Conservation (phyloP, 2,113 vertebrate species). For the Channa argus region DNA sequence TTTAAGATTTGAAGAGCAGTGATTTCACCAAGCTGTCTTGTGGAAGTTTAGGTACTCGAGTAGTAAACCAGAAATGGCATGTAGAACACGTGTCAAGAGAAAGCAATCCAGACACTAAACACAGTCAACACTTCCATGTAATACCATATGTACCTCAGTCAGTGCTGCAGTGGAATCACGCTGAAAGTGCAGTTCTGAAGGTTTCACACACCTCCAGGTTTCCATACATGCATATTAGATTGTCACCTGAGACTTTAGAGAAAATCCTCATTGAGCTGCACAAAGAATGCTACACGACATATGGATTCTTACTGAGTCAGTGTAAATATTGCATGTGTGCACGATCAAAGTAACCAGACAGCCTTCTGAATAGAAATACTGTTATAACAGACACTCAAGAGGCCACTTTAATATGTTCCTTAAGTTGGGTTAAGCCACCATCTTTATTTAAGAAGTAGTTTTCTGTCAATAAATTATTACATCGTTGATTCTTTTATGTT, state of each 20-base stretch:
- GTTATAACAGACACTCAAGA: neutral
- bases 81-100: neutral
- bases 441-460: slow-evolving; percentile 2
- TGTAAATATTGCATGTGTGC: slow-evolving; percentile 8
- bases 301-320: neutral
- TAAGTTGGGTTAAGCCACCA: no score
- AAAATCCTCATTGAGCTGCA: neutral
- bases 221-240: neutral
- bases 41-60: neutral
- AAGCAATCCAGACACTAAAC: no score
- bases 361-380: neutral
- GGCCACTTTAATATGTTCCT: neutral
- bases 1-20: neutral
- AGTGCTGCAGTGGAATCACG: no score
- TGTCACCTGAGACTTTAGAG: neutral
- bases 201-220: neutral
- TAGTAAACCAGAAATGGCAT: slow-evolving; percentile 2
- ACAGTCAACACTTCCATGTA: no score
- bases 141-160: no score
- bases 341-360: neutral
- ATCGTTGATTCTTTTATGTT: neutral
- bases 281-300: neutral
- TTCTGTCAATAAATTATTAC: slow-evolving; percentile 8
- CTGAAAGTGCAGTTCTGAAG: no score
- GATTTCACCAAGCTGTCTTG: neutral